Evolutionary conservation across 2,797 vertebrate species (phyloP).

Genomic region (Halcyon leucocephala): DNA sequence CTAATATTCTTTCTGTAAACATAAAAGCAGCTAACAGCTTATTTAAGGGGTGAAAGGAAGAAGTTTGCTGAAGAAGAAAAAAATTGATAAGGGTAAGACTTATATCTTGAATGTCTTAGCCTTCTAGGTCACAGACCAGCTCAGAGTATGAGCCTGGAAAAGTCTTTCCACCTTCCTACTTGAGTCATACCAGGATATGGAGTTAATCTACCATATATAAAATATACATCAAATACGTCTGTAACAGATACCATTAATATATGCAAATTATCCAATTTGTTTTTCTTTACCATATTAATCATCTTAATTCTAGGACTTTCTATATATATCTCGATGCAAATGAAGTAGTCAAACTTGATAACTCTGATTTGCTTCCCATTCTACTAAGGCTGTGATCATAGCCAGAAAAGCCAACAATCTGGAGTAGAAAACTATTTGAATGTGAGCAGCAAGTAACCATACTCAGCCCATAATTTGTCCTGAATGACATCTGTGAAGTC

Average conservation of each 20-base stretch:
- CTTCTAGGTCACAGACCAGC: not conserved
- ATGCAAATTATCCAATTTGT: not conserved
- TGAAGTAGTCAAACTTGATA: not conserved
- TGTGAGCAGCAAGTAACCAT: not conserved
- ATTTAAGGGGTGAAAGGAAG: not conserved
- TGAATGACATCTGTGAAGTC: not conserved
- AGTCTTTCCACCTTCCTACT: not conserved
- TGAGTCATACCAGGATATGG: not conserved
- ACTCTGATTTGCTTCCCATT: not conserved
- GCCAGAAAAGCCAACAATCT: not conserved
- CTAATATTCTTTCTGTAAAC: not conserved
- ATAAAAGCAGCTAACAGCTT: not conserved
- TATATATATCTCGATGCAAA: not conserved
- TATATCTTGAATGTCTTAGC: not conserved
- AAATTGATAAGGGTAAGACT: not conserved
- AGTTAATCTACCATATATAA: not conserved
- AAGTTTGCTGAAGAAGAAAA: not conserved
- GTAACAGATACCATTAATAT: not conserved
- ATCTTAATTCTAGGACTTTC: not conserved
- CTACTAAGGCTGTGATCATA: not conserved
- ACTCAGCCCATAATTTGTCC: not conserved
- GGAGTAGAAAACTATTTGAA: not conserved
- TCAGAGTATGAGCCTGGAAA: not conserved
- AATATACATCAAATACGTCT: not conserved
- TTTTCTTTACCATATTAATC: not conserved